Evolutionary conservation across 2,797 vertebrate genomes (phyloP).

Genomic region (Cryptoprocta ferox): DNA sequence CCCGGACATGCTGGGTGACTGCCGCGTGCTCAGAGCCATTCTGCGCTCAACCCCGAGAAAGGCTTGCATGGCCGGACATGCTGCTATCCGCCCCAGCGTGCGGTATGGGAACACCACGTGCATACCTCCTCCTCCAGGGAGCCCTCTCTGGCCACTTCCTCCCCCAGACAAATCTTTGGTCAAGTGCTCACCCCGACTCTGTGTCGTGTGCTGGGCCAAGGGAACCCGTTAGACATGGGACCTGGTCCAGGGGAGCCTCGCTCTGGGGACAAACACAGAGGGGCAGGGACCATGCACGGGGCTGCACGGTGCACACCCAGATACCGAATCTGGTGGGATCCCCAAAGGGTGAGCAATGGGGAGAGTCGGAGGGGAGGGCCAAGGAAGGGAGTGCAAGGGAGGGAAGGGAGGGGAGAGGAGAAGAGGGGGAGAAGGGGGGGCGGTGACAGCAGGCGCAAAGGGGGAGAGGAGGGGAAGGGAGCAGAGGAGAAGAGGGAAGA

Average conservation of each 20-base stretch:
- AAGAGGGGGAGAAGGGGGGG: no score
- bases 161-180: not conserved
- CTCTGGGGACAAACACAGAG: no score
- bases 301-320: no score
- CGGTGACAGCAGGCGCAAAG: accelerated
- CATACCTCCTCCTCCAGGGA: not conserved
- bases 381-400: no score
- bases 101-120: accelerated
- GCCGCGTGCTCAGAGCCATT: not conserved
- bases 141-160: not conserved
- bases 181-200: accelerated
- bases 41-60: not conserved
- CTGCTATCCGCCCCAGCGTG: accelerated
- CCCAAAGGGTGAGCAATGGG: not conserved
- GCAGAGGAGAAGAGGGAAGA: no score
- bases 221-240: not conserved
- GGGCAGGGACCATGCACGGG: not conserved
- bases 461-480: no score
- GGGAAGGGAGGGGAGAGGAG: no score
- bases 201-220: not conserved
- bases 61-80: accelerated
- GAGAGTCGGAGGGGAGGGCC: no score
- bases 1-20: accelerated
- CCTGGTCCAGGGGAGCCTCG: not conserved
- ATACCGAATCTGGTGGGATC: not conserved